These are phyloP conservation scores for Parnassius smintheus DNA, from an alignment of 2,888 invertebrate species.

Conservation along the genomic window DNA sequence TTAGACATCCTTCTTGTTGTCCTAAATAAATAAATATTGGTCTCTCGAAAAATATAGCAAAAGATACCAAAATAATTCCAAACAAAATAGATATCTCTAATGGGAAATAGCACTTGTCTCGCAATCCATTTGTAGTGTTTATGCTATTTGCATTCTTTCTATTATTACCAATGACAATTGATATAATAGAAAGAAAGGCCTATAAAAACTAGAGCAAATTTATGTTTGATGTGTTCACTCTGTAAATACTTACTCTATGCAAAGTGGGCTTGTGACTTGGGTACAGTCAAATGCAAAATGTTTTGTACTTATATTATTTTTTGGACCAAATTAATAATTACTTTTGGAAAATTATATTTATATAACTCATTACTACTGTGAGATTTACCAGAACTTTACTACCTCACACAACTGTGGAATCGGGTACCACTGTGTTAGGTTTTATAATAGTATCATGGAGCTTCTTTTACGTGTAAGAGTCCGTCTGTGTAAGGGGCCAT, in stretches of 20 bases:
- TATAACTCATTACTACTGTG: too few relatives aligned
- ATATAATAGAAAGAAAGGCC: not conserved
- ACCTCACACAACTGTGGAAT: not conserved
- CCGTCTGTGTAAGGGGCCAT: too few relatives aligned
- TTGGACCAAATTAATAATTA: too few relatives aligned
- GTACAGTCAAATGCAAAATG: slow-evolving; percentile 1
- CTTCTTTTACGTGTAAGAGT: too few relatives aligned
- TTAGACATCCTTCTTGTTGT: too few relatives aligned
- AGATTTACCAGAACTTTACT: too few relatives aligned
- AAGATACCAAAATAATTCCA: too few relatives aligned
- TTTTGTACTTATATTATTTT: not conserved
- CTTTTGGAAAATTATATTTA: too few relatives aligned
- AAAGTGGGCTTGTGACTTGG: not conserved
- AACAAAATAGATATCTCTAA: not conserved
- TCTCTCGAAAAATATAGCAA: too few relatives aligned
- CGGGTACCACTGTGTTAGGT: not conserved
- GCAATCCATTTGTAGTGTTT: not conserved
- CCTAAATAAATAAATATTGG: too few relatives aligned
- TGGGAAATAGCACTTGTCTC: not conserved
- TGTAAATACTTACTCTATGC: slow-evolving; percentile 1
- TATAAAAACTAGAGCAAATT: not conserved
- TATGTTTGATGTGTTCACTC: not conserved
- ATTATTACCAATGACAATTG: not conserved
- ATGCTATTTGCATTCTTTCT: not conserved
- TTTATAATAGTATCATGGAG: too few relatives aligned